phyloP scores from a whole-genome alignment of 2,113 vertebrate genomes.

The Struthidea cinerea region DNA sequence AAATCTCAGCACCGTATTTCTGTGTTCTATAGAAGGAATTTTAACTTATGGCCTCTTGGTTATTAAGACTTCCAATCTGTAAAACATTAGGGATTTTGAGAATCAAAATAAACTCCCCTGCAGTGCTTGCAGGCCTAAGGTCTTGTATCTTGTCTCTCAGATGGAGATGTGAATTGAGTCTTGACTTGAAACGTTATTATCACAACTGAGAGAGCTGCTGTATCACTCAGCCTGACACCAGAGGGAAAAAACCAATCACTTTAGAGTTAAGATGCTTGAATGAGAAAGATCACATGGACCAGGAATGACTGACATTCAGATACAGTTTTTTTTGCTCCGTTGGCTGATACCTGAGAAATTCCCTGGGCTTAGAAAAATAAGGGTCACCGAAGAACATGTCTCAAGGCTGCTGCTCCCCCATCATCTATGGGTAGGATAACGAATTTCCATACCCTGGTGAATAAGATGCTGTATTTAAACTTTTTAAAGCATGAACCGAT shows the following conservation, averaged over 20 bases:
- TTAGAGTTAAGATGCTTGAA: constrained; percentile 29
- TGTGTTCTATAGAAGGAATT: not conserved
- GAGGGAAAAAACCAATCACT: constrained; percentile 18
- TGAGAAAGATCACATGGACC: constrained; percentile 14
- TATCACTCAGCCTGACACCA: not conserved
- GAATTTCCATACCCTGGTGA: not conserved
- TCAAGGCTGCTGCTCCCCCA: not conserved
- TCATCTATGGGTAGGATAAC: not conserved
- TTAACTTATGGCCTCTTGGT: not conserved
- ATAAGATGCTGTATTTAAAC: not conserved
- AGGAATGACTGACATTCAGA: constrained; percentile 24
- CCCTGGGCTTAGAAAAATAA: constrained; percentile 39
- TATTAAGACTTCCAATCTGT: not conserved
- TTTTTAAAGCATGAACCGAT: not conserved
- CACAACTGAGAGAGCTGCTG: constrained; percentile 11
- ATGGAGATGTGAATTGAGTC: not conserved
- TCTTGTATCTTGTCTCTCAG: not conserved
- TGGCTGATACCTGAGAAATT: constrained; percentile 16
- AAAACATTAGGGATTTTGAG: not conserved
- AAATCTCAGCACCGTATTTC: not conserved
- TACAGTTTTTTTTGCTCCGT: not conserved
- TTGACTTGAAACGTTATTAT: constrained; percentile 24
- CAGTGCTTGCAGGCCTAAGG: not conserved
- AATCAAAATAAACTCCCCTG: not conserved
- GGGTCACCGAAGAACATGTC: not conserved